These are phyloP conservation scores for Archips xylosteana DNA, from an alignment of 2,888 invertebrate genomes.

Conservation along the genomic window DNA sequence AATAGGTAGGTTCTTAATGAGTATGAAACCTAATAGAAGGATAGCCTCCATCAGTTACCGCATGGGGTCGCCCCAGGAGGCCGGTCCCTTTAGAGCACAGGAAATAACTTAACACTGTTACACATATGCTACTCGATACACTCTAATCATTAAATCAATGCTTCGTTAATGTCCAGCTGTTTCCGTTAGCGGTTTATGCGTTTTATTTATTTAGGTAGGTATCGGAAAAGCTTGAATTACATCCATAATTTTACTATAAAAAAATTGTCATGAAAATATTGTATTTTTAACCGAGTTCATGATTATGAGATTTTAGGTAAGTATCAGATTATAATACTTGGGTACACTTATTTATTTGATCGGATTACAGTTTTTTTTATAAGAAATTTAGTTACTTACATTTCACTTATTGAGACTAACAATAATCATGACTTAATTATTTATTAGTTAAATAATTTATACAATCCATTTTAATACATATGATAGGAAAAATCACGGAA, in stretches of 20 bases:
- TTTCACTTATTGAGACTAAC: too few relatives aligned
- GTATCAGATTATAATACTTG: too few relatives aligned
- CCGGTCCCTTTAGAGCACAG: constrained; percentile 51
- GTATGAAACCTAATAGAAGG: constrained; percentile 69
- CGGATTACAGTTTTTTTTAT: too few relatives aligned
- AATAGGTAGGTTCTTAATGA: constrained; percentile 42
- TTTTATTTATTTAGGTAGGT: neutral
- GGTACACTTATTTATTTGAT: too few relatives aligned
- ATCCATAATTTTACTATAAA: too few relatives aligned
- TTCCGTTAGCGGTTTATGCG: constrained; percentile 21
- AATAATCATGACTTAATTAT: too few relatives aligned
- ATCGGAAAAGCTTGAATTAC: neutral
- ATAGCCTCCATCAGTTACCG: constrained; percentile 64
- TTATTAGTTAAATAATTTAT: too few relatives aligned
- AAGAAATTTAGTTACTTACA: too few relatives aligned
- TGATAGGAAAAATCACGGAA: neutral
- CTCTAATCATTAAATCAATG: constrained; percentile 48
- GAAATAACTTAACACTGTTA: constrained; percentile 72
- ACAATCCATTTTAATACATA: too few relatives aligned
- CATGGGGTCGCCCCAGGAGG: constrained; percentile 63
- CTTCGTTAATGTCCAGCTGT: constrained; percentile 46
- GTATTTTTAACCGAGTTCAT: too few relatives aligned
- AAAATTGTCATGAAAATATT: too few relatives aligned
- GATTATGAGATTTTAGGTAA: too few relatives aligned
- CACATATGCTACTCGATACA: constrained; percentile 57